A percentile compares a stretch with the other conserved stretches of the same genome.
phyloP scores from a whole-genome alignment of 64 coral and sea anemone species.

The Pocillopora verrucosa region DNA sequence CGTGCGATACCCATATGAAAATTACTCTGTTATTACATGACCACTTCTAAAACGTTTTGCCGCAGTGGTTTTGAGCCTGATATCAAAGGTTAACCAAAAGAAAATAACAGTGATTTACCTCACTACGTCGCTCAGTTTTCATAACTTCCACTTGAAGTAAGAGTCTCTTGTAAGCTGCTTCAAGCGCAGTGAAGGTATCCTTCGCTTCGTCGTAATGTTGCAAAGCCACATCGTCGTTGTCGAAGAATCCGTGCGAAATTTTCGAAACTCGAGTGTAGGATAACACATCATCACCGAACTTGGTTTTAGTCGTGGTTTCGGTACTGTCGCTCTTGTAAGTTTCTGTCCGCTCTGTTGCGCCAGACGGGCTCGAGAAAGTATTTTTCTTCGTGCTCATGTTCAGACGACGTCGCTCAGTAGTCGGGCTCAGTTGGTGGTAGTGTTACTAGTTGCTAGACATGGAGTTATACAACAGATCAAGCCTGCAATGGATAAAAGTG shows the following conservation, averaged over 20 bases:
- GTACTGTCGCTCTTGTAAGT: conserved; percentile 63
- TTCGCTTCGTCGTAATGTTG: conserved; percentile 75
- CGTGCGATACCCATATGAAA: neutral
- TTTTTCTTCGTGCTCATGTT: conserved; percentile 25
- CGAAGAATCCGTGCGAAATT: conserved; percentile 61
- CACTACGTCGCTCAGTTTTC: conserved; percentile 55
- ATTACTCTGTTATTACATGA: neutral
- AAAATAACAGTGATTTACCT: conserved; percentile 34
- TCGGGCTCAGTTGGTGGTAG: neutral
- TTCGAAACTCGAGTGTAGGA: conserved; percentile 81
- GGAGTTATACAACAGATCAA: neutral
- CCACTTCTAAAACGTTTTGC: neutral
- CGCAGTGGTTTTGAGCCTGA: neutral
- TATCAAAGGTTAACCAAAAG: neutral
- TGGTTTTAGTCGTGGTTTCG: conserved; percentile 38
- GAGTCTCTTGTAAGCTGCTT: conserved; percentile 83
- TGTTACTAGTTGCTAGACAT: neutral
- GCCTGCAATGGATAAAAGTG: neutral
- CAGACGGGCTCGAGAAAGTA: conserved; percentile 35
- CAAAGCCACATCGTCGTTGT: conserved; percentile 78
- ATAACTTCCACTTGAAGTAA: conserved; percentile 62
- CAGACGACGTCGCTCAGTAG: neutral
- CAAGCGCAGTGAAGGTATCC: conserved; percentile 83
- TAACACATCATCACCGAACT: conserved; percentile 41
- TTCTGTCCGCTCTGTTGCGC: neutral